Evolutionary conservation across 2,113 vertebrate species (phyloP).

Genomic region (Rhinolophus ferrumequinum): DNA sequence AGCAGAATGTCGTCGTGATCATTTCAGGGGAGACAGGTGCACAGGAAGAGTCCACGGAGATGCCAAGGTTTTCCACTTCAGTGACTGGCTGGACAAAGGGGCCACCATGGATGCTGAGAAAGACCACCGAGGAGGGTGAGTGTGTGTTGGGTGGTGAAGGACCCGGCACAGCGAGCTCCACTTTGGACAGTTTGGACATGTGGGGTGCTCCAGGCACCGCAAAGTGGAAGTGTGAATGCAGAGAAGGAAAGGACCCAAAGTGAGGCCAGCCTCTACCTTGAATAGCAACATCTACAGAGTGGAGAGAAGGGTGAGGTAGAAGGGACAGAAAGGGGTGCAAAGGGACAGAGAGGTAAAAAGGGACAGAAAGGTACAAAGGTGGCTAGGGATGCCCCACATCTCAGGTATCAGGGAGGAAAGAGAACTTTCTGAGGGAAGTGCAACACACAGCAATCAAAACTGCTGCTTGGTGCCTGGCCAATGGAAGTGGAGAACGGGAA

Average conservation of each 20-base stretch:
- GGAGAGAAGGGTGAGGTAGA: no score
- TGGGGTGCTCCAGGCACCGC: not conserved
- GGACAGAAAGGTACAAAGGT: not conserved
- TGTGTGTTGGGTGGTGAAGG: fast-evolving
- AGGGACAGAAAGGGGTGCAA: not conserved
- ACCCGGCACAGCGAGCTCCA: not conserved
- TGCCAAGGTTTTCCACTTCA: not conserved
- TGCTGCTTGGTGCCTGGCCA: not conserved
- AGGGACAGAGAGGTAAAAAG: no score
- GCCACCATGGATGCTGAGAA: not conserved
- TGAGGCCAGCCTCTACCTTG: fast-evolving
- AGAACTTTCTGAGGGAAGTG: not conserved
- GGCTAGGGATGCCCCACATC: not conserved
- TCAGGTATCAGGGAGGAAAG: not conserved
- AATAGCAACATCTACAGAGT: fast-evolving
- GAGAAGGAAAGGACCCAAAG: not conserved
- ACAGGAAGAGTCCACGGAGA: fast-evolving
- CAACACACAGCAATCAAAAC: not conserved
- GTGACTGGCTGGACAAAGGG: not conserved
- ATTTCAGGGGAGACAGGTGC: not conserved
- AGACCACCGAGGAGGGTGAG: not conserved
- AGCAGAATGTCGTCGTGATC: not conserved
- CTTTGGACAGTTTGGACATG: no score
- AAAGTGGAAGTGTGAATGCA: not conserved
- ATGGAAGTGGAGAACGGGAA: not conserved